Base-by-base conservation (phyloP, 2,888 invertebrate species). In the Euphydryas editha region DNA sequence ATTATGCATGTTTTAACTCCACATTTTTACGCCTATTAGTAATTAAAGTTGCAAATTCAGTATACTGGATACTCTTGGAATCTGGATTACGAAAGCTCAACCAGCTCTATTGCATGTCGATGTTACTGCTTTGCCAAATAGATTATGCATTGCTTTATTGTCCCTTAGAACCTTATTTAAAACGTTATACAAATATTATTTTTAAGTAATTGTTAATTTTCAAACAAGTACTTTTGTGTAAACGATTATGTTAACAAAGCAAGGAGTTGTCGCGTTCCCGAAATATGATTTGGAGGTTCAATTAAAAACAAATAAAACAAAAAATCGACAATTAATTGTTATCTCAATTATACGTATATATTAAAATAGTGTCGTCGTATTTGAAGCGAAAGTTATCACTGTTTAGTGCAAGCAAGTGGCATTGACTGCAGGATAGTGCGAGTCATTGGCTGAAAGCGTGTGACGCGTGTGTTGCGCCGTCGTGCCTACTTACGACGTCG, bases 51-150 rank as follows among this genome's bases (percentile, higher is more conserved):
- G 66, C 66, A 67, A 67, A 69, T 68, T 65, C 65, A 76, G 74
- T 77, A 75, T 71, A 81, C 75, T 79, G 76, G 78, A 78, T 77
- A 75, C 71, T 75, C 77, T 69, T 71, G 76, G 73, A 75, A 76
- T 74, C 74, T 75, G 68, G 71, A 78, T 89, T 89, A 83, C 87
- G 85, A 86, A 86, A 88, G 83, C 76, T 76, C 75, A 75, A 77
- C 74, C 69, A 85, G 87, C 86, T 86, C 85, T 84, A 82, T 80
- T 87, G 86, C 82, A 80, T 85, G 85, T 84, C 81, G 78, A 81
- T 82, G 81, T 84, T 85, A 83, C 81, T 74, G 76, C 69, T 67
- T 73, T 68, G 67, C 62, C 60, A 73, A 71, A 66, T 65, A 65
- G 65, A 69, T 69, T 67, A 65, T 63, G 55, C 63, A 70, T 54